Base-by-base conservation (phyloP, 2,113 vertebrate genomes). In the Zapornia atra region DNA sequence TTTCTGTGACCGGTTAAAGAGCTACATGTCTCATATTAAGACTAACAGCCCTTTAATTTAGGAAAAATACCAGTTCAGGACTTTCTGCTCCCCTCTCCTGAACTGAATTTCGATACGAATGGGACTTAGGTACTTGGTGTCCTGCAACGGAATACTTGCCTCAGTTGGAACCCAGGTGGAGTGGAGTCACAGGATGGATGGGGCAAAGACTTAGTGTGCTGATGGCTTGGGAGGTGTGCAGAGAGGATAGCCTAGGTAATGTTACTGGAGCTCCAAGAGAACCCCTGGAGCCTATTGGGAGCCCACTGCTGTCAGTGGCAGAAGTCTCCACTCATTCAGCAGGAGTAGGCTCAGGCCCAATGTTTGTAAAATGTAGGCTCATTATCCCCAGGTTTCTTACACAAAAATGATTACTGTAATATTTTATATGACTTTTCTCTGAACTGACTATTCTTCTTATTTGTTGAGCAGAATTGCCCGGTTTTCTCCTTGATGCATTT, bases 361-460 rank as follows among this genome's bases (percentile, higher is more conserved):
- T 46, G n/a, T 94, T 86, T 78, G 31, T 61, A 80, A 91, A 88
- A 83, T n/a, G 31, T n/a, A 48, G 50, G 25, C 40, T 95, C 16
- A 31, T 88, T 93, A 82, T 87, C 19, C 50, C 21, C 28, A 34
- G 54, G 16, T 68, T 84, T 80, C 63, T 75, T 90, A 77, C 36
- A 50, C 21, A 95, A 59, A 90, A 51, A 69, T 72, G n/a, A 81
- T 80, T 92, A 69, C 53, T 81, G 16, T 85, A 69, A 83, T 90
- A 87, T 91, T 95, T 88, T 72, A 42, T 24, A 72, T 34, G 7
- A 83, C 83, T 96, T 88, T 83, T 82, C 53, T 84, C 92, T 86
- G 72, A 60, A 91, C 38, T 53, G 53, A 40, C 44, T 90, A 5
- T 85, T 94, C 56, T 68, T 42, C 64, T n/a, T 70, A 78, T 90